A percentile compares a stretch with the other conserved stretches of the same genome.
Evolutionary conservation across 2,113 vertebrate genomes (phyloP).

Genomic region (Elephas maximus): DNA sequence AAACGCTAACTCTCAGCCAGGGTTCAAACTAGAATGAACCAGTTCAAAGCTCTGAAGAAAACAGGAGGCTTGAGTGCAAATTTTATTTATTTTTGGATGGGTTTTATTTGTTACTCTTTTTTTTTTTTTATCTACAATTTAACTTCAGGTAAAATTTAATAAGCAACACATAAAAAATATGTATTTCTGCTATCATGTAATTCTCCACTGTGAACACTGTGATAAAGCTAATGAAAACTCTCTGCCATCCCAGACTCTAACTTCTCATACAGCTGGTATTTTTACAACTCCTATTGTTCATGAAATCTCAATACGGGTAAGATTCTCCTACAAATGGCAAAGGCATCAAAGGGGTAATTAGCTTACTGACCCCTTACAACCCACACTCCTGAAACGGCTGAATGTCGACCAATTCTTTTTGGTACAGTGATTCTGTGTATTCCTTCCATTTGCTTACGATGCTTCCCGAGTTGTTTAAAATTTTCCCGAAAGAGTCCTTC

Average conservation of each 20-base stretch:
- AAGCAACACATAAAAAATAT: slow-evolving; percentile 84
- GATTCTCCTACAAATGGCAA: slow-evolving; percentile 15
- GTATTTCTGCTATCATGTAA: slow-evolving; percentile 83
- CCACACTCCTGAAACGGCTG: too few relatives aligned
- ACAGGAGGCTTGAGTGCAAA: background rate
- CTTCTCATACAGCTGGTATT: slow-evolving; percentile 66
- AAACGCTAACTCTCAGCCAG: too few relatives aligned
- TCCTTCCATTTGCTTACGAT: too few relatives aligned
- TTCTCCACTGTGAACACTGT: slow-evolving; percentile 76
- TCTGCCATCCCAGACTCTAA: slow-evolving; percentile 75
- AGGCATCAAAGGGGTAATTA: background rate
- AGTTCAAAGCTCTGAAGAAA: too few relatives aligned
- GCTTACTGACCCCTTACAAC: background rate
- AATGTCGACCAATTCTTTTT: too few relatives aligned
- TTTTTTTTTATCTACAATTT: slow-evolving; percentile 67
- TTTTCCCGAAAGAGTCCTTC: too few relatives aligned
- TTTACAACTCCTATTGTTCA: background rate
- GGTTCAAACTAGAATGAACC: too few relatives aligned
- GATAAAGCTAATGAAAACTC: slow-evolving; percentile 77
- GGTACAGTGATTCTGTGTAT: too few relatives aligned
- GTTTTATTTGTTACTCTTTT: slow-evolving; percentile 72
- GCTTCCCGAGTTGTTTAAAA: too few relatives aligned
- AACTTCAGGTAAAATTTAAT: slow-evolving; percentile 78
- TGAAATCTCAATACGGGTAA: background rate
- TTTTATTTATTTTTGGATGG: slow-evolving; percentile 33